phyloP scores from a whole-genome alignment of 2,888 invertebrate genomes.

The Tachina lurida region DNA sequence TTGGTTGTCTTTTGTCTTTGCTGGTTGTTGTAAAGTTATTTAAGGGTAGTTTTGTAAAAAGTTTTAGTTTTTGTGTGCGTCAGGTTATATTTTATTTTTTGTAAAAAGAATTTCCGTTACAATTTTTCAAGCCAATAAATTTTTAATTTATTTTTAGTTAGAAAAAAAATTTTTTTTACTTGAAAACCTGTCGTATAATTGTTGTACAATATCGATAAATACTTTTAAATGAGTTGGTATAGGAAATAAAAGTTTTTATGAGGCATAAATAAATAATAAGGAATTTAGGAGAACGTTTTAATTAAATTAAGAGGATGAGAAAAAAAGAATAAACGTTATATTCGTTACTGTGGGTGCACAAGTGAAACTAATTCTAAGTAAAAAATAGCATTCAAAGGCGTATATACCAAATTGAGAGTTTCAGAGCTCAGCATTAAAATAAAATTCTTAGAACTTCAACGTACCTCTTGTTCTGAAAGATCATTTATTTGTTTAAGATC shows the following conservation, averaged over 20 bases:
- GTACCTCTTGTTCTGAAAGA: too few relatives aligned
- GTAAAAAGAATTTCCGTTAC: slow-evolving; percentile 77
- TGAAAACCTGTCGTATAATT: slow-evolving; percentile 23
- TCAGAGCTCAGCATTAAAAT: too few relatives aligned
- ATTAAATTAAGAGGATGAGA: background rate
- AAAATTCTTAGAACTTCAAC: too few relatives aligned
- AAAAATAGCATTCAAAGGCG: too few relatives aligned
- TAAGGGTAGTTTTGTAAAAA: slow-evolving; percentile 43
- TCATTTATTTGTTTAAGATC: too few relatives aligned
- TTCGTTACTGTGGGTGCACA: background rate
- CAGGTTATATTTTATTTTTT: slow-evolving; percentile 74
- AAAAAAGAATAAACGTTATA: background rate
- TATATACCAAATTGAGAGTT: too few relatives aligned
- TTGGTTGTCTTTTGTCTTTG: background rate
- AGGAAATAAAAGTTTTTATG: background rate
- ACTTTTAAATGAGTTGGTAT: slow-evolving; percentile 7
- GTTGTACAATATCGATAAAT: slow-evolving; percentile 22
- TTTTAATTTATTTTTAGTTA: slow-evolving; percentile 24
- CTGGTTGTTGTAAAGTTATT: slow-evolving; percentile 15
- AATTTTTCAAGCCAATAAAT: slow-evolving; percentile 38
- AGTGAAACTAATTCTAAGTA: too few relatives aligned
- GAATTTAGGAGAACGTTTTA: background rate
- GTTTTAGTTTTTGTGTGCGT: slow-evolving; percentile 24
- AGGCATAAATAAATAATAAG: slow-evolving; percentile 17
- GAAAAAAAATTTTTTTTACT: background rate